Base-by-base conservation (phyloP, 2,797 vertebrate species). In the Pterois miles region DNA sequence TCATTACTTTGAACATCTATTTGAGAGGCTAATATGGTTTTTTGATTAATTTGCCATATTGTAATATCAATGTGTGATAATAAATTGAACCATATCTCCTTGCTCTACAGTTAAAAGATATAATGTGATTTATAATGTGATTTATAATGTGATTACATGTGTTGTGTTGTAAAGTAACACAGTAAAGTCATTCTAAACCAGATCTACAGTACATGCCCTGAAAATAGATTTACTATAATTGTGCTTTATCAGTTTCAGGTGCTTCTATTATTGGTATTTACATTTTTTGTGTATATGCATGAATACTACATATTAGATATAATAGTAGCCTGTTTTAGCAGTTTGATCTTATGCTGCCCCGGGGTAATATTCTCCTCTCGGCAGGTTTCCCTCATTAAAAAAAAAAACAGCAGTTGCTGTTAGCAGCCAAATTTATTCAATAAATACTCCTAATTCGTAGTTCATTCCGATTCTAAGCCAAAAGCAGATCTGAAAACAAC, bases 351-450 rank as follows among this genome's bases (percentile, higher is more conserved):
- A 82, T 74, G 66, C 60, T 40, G 78, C 80, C 14, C 10, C 18
- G 3, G 46, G 46, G 53, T 18, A 16, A 71, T 31, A 63, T 22
- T 65, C 62, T 58, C 27, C 58, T 36, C 69, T 75, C n/a, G 50
- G 68, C 54, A 68, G 50, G 48, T 74, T 69, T 59, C 50, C 29
- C 13, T 22, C 20, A 14, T 60, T 11, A 65, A n/a, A 72, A 75
- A 72, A 75, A 77, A 75, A 60, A 22, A 59, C 20, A 78, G 23
- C 31, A 83, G 65, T 34, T 50, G 52, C 67, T 76, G 38, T 36
- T 34, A 46, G 27, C 43, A 0, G 62, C 20, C 7, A 36, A 62
- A 65, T 71, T 3, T 14, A 48, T 76, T 68, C 59, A 13, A 59
- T 66, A 80, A 68, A 71, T 43, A 65, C 25, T 71, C 25, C 31